phyloP scores from a whole-genome alignment of 2,113 vertebrate species.

The Tachysurus vachellii region DNA sequence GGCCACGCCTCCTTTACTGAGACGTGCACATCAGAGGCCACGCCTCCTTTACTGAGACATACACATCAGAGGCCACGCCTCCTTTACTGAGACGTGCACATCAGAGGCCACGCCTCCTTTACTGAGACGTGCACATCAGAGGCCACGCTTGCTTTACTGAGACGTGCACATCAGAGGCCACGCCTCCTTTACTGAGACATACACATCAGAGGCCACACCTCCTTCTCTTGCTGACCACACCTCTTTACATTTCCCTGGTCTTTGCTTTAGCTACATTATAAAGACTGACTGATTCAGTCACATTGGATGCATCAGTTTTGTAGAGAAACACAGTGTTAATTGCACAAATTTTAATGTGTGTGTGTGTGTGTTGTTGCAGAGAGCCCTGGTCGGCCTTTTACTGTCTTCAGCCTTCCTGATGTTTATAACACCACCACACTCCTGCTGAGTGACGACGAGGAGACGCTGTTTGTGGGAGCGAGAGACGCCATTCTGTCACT shows the following conservation, averaged over 20 bases:
- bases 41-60: neutral
- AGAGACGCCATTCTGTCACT: conserved; percentile 69
- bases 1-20: neutral
- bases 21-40: neutral
- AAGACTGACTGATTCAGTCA: neutral
- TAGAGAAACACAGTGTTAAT: neutral
- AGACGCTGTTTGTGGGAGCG: conserved; percentile 71
- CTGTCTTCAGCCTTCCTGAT: conserved; percentile 56
- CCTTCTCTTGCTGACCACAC: neutral
- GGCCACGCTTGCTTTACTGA: neutral
- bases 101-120: neutral
- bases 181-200: neutral
- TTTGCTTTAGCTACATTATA: neutral
- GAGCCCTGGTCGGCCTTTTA: conserved; percentile 63
- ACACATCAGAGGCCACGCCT: neutral
- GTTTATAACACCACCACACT: conserved; percentile 72
- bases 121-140: neutral
- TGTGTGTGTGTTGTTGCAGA: conserved; percentile 55
- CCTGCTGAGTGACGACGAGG: conserved; percentile 67
- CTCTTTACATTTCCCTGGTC: neutral
- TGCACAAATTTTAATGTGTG: neutral
- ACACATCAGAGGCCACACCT: neutral
- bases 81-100: neutral
- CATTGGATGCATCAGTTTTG: neutral
- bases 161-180: neutral